Conservation (phyloP, 2,113 vertebrate genomes). For the Ariopsis seemanni region DNA sequence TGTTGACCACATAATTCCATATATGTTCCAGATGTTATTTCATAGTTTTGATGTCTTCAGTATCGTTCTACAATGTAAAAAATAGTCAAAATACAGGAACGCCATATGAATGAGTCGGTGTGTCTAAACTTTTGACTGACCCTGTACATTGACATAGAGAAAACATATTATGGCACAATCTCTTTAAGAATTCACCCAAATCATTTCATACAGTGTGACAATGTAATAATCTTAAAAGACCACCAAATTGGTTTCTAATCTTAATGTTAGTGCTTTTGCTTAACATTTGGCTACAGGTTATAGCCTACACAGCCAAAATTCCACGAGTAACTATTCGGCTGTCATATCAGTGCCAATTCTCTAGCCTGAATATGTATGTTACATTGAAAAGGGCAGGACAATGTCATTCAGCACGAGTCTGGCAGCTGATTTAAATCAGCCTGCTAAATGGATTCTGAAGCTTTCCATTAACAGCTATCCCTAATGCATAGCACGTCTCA, state of each 20-base stretch:
- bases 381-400: conserved; percentile 47
- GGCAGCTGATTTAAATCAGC: conserved; percentile 66
- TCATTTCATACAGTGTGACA: not conserved
- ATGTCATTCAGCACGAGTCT: conserved; percentile 45
- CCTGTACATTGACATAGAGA: not conserved
- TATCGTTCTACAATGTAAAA: no score
- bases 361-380: not conserved
- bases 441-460: conserved; percentile 47
- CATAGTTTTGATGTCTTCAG: no score
- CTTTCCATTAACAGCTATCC: conserved; percentile 66
- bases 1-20: no score
- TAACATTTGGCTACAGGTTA: not conserved
- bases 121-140: no score
- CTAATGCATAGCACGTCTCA: conserved; percentile 24
- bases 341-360: not conserved
- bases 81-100: no score
- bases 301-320: not conserved
- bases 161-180: not conserved
- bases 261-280: not conserved
- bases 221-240: not conserved
- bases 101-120: no score
- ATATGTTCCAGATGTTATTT: no score
- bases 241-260: not conserved
- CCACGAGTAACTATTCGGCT: not conserved
- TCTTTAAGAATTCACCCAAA: not conserved